A percentile compares a stretch with the other conserved stretches of the same genome.
phyloP scores from a whole-genome alignment of 2,797 vertebrate species.

The Halcyon smyrnensis region DNA sequence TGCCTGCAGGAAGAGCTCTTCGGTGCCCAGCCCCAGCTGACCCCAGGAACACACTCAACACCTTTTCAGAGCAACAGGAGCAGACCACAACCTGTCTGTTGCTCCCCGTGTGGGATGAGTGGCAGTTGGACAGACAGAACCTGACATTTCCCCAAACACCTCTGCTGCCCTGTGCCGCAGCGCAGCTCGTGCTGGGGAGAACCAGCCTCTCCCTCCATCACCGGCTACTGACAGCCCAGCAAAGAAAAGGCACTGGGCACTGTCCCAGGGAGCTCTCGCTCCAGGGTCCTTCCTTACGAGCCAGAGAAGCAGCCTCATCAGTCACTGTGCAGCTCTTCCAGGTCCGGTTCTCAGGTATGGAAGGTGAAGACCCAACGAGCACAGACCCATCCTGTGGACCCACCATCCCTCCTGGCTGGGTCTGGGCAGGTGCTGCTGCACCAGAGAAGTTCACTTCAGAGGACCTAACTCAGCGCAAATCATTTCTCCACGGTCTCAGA shows the following conservation, averaged over 20 bases:
- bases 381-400: accelerated
- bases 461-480: background rate
- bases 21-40: background rate
- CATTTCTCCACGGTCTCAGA: background rate
- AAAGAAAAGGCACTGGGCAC: background rate
- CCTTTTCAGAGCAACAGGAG: background rate
- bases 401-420: background rate
- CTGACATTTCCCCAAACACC: background rate
- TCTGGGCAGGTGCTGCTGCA: background rate
- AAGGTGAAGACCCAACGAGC: background rate
- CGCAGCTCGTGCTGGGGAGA: accelerated
- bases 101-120: accelerated
- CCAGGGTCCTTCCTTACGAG: background rate
- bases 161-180: too few relatives aligned
- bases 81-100: accelerated
- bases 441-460: background rate
- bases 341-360: accelerated
- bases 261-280: background rate
- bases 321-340: background rate
- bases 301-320: background rate
- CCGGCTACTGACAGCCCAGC: background rate
- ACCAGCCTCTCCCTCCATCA: background rate
- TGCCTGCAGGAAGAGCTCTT: background rate
- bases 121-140: accelerated
- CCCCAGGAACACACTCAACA: background rate